A percentile compares a stretch with the other conserved stretches of the same genome.
phyloP scores from a whole-genome alignment of 2,888 invertebrate genomes.

The Lagria hirta region DNA sequence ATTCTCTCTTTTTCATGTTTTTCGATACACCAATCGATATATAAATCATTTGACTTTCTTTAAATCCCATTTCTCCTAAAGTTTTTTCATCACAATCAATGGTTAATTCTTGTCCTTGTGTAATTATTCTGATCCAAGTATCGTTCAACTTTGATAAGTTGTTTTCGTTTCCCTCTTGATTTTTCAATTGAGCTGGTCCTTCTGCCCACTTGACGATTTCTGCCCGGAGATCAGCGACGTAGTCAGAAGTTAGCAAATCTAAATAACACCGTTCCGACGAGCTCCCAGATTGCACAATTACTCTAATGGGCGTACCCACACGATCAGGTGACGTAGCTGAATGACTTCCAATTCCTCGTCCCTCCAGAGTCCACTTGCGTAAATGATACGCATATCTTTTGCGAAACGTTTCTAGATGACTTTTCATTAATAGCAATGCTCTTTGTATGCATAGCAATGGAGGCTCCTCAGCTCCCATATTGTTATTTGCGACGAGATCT shows the following conservation, averaged over 20 bases:
- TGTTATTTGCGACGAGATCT: constrained; percentile 59
- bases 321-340: constrained; percentile 64
- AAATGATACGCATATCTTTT: constrained; percentile 86
- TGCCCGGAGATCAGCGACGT: constrained; percentile 87
- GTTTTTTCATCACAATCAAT: constrained; percentile 92
- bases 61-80: constrained; percentile 88
- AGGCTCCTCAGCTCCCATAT: constrained; percentile 66
- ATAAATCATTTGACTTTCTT: constrained; percentile 91
- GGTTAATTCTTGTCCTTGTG: constrained; percentile 89
- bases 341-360: constrained; percentile 76
- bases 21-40: constrained; percentile 81
- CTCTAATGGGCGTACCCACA: constrained; percentile 68
- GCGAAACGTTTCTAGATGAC: constrained; percentile 90
- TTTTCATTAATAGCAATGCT: constrained; percentile 82
- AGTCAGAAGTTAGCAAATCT: constrained; percentile 80
- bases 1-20: constrained; percentile 61
- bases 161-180: constrained; percentile 38
- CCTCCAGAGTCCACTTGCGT: constrained; percentile 85
- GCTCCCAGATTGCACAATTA: constrained; percentile 86
- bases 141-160: constrained; percentile 56
- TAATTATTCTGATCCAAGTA: constrained; percentile 82
- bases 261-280: constrained; percentile 82
- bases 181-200: constrained; percentile 53
- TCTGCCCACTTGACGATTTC: constrained; percentile 98
- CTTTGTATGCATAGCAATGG: constrained; percentile 88